Conservation (phyloP, 2,113 vertebrate genomes). For the Tretioscincus oriximinensis region DNA sequence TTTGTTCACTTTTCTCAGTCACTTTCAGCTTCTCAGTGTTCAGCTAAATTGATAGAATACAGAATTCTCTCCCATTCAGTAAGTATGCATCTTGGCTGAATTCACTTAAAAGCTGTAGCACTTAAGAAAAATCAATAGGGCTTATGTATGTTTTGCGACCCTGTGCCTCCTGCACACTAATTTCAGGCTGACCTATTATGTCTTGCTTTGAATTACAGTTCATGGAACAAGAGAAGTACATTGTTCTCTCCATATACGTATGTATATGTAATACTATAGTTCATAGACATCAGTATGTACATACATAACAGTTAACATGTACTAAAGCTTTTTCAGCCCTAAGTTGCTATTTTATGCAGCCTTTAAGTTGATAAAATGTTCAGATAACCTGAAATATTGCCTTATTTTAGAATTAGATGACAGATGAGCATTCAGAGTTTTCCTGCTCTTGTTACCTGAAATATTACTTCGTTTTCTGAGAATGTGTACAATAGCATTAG, state of each 20-base stretch:
- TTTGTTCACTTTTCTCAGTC: slow-evolving; percentile 63
- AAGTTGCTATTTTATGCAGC: background rate
- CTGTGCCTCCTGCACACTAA: slow-evolving; percentile 56
- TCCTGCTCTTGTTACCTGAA: background rate
- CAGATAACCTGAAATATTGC: background rate
- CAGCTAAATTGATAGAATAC: slow-evolving; percentile 58
- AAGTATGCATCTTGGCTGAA: slow-evolving; percentile 47
- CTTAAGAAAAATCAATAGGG: slow-evolving; percentile 75
- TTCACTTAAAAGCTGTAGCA: slow-evolving; percentile 70
- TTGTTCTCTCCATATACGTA: too few relatives aligned
- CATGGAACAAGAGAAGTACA: background rate
- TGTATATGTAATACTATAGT: background rate
- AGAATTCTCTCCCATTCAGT: slow-evolving; percentile 31
- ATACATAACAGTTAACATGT: background rate
- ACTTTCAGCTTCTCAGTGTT: slow-evolving; percentile 53
- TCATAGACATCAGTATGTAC: background rate
- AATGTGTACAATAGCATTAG: background rate
- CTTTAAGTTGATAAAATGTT: background rate
- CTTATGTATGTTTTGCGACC: slow-evolving; percentile 58
- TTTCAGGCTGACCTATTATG: slow-evolving; percentile 62
- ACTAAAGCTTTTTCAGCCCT: background rate
- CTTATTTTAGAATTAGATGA: background rate
- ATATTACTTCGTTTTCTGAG: background rate
- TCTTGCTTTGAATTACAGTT: slow-evolving; percentile 33
- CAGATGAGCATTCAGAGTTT: background rate